These are phyloP conservation scores for Acanthornis magna DNA, from an alignment of 2,797 vertebrate species.

Conservation along the genomic window DNA sequence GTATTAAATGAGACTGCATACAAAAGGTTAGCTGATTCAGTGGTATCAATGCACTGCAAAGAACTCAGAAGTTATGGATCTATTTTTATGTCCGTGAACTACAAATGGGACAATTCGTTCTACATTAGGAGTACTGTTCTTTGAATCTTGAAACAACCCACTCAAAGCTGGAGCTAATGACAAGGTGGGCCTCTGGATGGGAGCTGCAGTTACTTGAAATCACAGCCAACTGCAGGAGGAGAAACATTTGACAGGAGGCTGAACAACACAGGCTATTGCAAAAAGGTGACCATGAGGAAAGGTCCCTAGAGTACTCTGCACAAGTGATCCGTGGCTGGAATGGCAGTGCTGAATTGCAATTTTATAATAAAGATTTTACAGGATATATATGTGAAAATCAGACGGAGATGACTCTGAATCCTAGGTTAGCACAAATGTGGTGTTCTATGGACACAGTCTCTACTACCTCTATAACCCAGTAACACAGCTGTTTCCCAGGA, in stretches of 20 bases:
- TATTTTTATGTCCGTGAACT: neutral
- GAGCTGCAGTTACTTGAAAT: neutral
- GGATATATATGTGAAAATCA: neutral
- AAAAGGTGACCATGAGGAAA: neutral
- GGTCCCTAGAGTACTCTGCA: neutral
- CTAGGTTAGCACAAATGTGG: neutral
- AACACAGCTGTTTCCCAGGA: neutral
- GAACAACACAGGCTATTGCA: neutral
- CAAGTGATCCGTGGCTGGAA: neutral
- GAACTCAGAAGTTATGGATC: neutral
- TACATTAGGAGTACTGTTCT: neutral
- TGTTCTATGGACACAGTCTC: neutral
- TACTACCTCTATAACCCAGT: neutral
- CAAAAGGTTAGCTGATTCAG: conserved; percentile 24
- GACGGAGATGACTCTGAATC: neutral
- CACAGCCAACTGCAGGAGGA: neutral
- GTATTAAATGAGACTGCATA: conserved; percentile 17
- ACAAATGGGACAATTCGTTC: neutral
- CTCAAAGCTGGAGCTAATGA: neutral
- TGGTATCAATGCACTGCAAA: neutral
- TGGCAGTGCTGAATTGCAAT: neutral
- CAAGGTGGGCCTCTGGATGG: neutral
- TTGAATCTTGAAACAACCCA: neutral
- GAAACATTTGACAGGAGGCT: neutral
- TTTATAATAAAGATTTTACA: neutral